Evolutionary conservation across 2,797 vertebrate species (phyloP).

Genomic region (Hylomyscus alleni): DNA sequence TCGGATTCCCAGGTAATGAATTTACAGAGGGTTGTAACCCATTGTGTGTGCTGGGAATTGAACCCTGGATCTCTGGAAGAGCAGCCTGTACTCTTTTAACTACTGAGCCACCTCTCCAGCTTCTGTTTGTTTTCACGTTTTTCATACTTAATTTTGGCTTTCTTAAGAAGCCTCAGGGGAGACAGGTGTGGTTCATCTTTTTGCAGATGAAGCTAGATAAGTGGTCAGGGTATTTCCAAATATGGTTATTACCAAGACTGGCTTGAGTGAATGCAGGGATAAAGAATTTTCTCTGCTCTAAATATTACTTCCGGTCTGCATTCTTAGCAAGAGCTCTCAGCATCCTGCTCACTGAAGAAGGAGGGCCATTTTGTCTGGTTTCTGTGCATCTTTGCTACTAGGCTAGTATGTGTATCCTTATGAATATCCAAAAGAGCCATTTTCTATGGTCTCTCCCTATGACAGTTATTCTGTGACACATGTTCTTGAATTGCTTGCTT

Average conservation of each 20-base stretch:
- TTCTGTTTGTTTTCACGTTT: background rate
- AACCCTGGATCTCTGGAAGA: background rate
- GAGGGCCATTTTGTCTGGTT: background rate
- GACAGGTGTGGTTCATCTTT: conserved; percentile 48
- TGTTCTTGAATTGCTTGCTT: background rate
- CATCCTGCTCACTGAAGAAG: conserved; percentile 22
- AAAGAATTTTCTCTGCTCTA: conserved; percentile 48
- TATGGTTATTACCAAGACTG: conserved; percentile 4
- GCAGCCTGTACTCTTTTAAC: background rate
- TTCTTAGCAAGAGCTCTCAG: conserved; percentile 1
- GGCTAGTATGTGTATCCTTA: background rate
- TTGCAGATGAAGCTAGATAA: conserved; percentile 24
- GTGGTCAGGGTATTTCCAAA: conserved; percentile 35
- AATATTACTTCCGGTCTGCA: conserved; percentile 8
- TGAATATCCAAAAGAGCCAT: background rate
- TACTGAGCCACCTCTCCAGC: background rate
- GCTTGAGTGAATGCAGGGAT: conserved; percentile 25
- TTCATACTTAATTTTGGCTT: conserved; percentile 40
- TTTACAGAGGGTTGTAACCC: background rate
- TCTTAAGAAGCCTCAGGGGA: background rate
- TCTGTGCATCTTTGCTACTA: background rate
- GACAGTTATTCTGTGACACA: background rate
- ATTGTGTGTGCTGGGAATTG: background rate
- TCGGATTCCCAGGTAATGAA: background rate
- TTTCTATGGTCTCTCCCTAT: background rate